Percentiles rank a stretch among this genome's conserved stretches.
Conservation (phyloP, 2,888 invertebrate species). For the Rhorus exstirpatorius region DNA sequence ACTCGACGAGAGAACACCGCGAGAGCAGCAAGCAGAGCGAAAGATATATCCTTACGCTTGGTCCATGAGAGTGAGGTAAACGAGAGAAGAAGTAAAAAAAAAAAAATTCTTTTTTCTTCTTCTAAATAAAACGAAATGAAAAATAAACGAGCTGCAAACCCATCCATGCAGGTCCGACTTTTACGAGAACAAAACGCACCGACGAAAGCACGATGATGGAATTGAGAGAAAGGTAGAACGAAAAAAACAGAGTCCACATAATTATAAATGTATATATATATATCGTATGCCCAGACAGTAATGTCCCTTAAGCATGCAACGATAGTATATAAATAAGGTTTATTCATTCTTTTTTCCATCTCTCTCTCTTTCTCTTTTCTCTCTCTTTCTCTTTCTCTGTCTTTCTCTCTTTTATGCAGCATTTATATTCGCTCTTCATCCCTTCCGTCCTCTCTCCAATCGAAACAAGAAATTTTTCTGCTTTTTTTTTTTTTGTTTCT, state of each 20-base stretch:
- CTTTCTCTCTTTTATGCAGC: slow-evolving; percentile 13
- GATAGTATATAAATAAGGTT: slow-evolving; percentile 75
- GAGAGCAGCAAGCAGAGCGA: slow-evolving; percentile 57
- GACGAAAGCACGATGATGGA: slow-evolving; percentile 61
- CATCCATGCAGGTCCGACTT: slow-evolving; percentile 70
- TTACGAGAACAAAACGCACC: slow-evolving; percentile 71
- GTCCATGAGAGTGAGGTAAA: slow-evolving; percentile 47
- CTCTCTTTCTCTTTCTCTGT: not conserved
- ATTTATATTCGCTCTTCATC: not conserved
- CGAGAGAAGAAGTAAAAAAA: slow-evolving; percentile 39
- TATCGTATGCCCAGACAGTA: slow-evolving; percentile 73
- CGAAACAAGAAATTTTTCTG: slow-evolving; percentile 49
- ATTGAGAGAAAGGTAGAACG: slow-evolving; percentile 42
- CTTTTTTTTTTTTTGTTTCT: slow-evolving; percentile 51
- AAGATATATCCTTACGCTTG: slow-evolving; percentile 53
- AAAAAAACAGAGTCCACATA: slow-evolving; percentile 40
- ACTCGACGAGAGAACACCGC: slow-evolving; percentile 64
- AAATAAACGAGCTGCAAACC: slow-evolving; percentile 72
- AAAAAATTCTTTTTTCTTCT: slow-evolving; percentile 28
- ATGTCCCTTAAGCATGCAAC: slow-evolving; percentile 75
- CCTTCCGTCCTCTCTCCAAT: slow-evolving; percentile 30
- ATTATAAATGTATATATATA: slow-evolving; percentile 55
- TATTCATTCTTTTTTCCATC: slow-evolving; percentile 66
- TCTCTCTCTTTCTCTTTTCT: slow-evolving; percentile 40
- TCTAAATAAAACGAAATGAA: slow-evolving; percentile 42